These are phyloP conservation scores for Argopecten irradians DNA, from an alignment of 1,140 invertebrate species.

Conservation along the genomic window DNA sequence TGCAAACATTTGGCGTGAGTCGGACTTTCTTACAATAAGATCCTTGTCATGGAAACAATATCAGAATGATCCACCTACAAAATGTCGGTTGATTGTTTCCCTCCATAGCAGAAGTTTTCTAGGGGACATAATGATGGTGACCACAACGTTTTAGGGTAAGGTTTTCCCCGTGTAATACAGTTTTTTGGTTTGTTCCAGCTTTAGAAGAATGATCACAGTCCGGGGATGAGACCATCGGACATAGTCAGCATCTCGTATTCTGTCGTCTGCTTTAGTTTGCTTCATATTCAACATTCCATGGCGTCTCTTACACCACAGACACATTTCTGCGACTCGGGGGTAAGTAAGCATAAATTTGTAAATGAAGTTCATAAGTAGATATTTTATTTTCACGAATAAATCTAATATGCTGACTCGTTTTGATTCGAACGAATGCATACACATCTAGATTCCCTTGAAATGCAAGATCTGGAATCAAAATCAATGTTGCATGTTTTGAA, in stretches of 20 bases:
- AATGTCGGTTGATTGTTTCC: not conserved
- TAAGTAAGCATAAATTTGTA: not conserved
- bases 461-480: too few species aligned
- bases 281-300: not conserved
- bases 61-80: not conserved
- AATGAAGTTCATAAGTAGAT: too few species aligned
- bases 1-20: not conserved
- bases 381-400: too few species aligned
- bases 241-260: not conserved
- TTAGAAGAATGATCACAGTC: not conserved
- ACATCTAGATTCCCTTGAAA: too few species aligned
- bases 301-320: not conserved
- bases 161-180: not conserved
- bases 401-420: too few species aligned
- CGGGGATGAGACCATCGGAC: not conserved
- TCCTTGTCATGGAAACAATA: not conserved
- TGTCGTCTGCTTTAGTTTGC: not conserved
- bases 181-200: not conserved
- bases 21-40: not conserved
- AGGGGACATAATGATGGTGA: not conserved
- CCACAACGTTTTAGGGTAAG: not conserved
- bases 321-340: constrained; percentile 13
- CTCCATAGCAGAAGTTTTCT: not conserved
- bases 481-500: too few species aligned
- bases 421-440: too few species aligned